These are phyloP conservation scores for Dryadula phaetusa DNA, from an alignment of 2,888 invertebrate genomes.

Conservation along the genomic window DNA sequence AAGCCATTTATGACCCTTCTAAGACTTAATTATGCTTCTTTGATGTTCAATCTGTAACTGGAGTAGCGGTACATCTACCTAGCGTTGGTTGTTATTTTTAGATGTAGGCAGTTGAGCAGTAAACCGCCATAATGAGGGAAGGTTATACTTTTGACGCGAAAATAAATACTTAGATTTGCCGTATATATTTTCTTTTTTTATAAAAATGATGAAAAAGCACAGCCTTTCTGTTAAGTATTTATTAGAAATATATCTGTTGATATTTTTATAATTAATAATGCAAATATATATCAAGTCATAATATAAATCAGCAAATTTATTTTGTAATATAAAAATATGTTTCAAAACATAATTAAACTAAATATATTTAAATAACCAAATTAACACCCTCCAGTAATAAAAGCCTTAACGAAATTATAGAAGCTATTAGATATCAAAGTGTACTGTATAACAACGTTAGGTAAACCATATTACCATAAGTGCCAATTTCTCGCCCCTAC, in stretches of 20 bases:
- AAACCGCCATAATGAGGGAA: constrained; percentile 31
- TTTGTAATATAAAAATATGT: constrained; percentile 24
- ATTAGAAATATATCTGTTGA: no score
- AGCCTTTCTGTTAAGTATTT: no score
- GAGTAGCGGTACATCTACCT: constrained; percentile 73
- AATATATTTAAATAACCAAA: constrained; percentile 27
- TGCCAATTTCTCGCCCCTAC: constrained; percentile 60
- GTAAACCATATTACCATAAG: constrained; percentile 54
- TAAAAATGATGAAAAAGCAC: no score
- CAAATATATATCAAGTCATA: no score
- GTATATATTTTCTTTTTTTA: no score
- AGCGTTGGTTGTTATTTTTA: constrained; percentile 54
- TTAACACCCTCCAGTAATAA: constrained; percentile 30
- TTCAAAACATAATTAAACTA: background rate
- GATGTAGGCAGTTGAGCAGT: constrained; percentile 15
- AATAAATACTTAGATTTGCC: background rate
- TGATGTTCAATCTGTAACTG: constrained; percentile 81
- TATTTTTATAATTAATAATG: no score
- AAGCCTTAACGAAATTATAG: constrained; percentile 33
- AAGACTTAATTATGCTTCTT: constrained; percentile 79
- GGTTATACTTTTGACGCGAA: background rate
- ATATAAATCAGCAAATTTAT: no score
- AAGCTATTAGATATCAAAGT: constrained; percentile 35
- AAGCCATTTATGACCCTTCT: constrained; percentile 75
- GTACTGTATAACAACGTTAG: constrained; percentile 32